phyloP scores from a whole-genome alignment of 2,888 invertebrate genomes.

The Unio pictorum region DNA sequence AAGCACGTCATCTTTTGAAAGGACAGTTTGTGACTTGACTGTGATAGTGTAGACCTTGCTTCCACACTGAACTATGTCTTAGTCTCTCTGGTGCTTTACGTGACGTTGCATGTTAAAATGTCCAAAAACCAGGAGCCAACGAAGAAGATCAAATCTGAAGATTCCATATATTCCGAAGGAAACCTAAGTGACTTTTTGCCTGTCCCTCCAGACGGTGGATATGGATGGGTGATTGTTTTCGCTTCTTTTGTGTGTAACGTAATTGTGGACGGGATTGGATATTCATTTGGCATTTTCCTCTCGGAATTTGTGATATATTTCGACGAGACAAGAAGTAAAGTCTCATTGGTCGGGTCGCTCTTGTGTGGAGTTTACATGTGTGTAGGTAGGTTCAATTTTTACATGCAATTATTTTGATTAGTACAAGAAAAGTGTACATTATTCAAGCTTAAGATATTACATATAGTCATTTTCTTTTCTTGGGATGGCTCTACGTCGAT shows the following conservation, averaged over 20 bases:
- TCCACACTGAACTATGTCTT: no score
- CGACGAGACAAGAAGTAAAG: conserved; percentile 82
- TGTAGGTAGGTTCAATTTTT: conserved; percentile 77
- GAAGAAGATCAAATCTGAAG: conserved; percentile 39
- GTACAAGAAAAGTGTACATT: no score
- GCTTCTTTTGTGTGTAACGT: conserved; percentile 95
- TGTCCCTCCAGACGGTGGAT: conserved; percentile 79
- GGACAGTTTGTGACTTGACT: no score
- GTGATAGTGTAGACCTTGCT: no score
- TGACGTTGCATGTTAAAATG: no score
- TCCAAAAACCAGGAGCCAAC: not conserved
- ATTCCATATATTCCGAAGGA: conserved; percentile 47
- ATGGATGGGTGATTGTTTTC: conserved; percentile 93
- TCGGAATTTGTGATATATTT: conserved; percentile 80
- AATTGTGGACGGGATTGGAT: conserved; percentile 94
- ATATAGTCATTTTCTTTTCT: no score
- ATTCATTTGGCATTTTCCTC: conserved; percentile 87
- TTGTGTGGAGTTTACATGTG: conserved; percentile 93
- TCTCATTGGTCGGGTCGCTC: conserved; percentile 89
- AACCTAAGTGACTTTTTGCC: conserved; percentile 62
- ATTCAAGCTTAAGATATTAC: no score
- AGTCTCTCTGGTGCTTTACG: no score
- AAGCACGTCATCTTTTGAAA: no score
- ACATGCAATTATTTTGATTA: not conserved
- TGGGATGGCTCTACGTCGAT: no score